These are phyloP conservation scores for Hydrophis major DNA, from an alignment of 2,797 vertebrate species.

Conservation along the genomic window DNA sequence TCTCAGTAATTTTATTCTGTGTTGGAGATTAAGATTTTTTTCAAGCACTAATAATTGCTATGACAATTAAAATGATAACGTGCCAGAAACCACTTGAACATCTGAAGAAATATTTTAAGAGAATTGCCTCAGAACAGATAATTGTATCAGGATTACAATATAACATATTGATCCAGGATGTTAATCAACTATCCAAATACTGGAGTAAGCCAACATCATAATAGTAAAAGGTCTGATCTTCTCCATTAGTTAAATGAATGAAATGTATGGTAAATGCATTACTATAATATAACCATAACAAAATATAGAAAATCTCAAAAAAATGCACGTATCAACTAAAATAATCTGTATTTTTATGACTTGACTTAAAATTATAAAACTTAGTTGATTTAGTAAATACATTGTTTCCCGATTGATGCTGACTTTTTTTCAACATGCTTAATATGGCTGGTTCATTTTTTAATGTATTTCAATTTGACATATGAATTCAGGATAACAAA, in stretches of 20 bases:
- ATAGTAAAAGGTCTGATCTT: background rate
- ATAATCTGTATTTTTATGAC: background rate
- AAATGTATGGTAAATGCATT: background rate
- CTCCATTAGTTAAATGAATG: background rate
- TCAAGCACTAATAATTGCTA: background rate
- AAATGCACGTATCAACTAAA: conserved; percentile 5
- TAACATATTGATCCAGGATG: background rate
- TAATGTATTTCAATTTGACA: background rate
- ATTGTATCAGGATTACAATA: background rate
- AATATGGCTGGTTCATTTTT: background rate
- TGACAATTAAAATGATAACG: background rate
- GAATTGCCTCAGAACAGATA: background rate
- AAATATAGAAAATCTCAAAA: background rate
- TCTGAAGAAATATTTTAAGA: background rate
- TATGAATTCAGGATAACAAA: background rate
- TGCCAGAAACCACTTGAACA: background rate
- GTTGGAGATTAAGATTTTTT: background rate
- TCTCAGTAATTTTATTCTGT: background rate
- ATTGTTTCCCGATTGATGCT: background rate
- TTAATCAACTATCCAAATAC: background rate
- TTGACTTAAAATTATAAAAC: background rate
- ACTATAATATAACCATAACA: background rate
- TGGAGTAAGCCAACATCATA: background rate
- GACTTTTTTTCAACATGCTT: background rate
- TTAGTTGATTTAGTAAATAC: background rate